Base-by-base conservation (phyloP, 2,113 vertebrate genomes). In the Syngnathus typhle region DNA sequence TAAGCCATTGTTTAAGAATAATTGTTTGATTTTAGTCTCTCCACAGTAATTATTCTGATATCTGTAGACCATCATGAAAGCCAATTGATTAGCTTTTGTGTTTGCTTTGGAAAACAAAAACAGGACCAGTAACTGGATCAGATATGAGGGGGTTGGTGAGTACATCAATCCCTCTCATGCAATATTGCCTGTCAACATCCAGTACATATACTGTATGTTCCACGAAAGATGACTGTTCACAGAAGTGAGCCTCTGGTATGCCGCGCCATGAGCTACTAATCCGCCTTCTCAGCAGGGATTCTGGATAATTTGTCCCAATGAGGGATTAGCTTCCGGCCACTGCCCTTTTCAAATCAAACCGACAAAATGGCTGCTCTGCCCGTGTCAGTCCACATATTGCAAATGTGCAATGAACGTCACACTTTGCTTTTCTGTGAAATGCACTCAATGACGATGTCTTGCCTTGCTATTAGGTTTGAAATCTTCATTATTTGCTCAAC, bases 301-400 rank as follows among this genome's bases (percentile, higher is more conserved):
- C 68, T 66, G 44, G 47, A 73, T 82, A 85, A 86, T 90, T 83
- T 68, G 74, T 83, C 81, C 78, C 72, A 85, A 85, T 69, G 86
- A 88, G 83, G 79, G 83, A 87, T 88, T 82, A 85, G 47, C 78
- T 85, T 80, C 80, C 65, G 62, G 82, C 85, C 72, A 76, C 73
- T 81, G 85, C 72, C 71, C 78, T 77, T 76, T 79, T 61, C 62
- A 75, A 58, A 76, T 69, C 61, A 65, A 59, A 55, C 61, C 6
- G 78, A 75, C 71, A 65, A 71, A 70, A 73, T 62, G 49, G 52
- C 59, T 58, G 13, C 27, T 32, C 27, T 3, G 67, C 55, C 65
- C 19, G 39, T 23, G 13, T 79, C 72, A 76, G 51, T 76, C 27
- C 27, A n/a, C 23, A 56, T 23, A 60, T 64, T 60, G 38, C 64